Evolutionary conservation across 2,113 vertebrate species (phyloP).

Genomic region (Helogale parvula): DNA sequence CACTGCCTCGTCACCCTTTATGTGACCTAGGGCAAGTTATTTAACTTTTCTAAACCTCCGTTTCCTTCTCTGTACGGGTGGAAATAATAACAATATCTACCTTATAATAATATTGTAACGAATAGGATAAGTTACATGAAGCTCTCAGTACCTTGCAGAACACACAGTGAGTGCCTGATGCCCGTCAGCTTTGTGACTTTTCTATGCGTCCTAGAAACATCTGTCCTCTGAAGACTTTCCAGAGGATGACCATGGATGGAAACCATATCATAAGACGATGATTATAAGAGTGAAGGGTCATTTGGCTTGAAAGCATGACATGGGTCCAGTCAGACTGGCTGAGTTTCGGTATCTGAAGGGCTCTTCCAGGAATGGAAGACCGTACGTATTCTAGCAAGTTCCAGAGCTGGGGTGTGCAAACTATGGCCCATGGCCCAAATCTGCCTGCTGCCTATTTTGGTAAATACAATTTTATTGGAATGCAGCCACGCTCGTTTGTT

Average conservation of each 20-base stretch:
- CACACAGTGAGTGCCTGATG: fast-evolving
- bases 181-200: background rate
- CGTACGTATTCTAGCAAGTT: background rate
- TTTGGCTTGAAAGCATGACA: background rate
- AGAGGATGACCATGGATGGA: background rate
- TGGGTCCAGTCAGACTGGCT: background rate
- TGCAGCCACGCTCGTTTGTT: background rate
- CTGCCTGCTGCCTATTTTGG: background rate
- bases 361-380: background rate
- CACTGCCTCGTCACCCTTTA: background rate
- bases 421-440: background rate
- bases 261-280: background rate
- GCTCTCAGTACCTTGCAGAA: background rate
- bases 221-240: background rate
- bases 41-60: background rate
- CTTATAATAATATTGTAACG: background rate
- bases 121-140: background rate
- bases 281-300: background rate
- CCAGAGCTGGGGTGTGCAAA: background rate
- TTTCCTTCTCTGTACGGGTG: background rate
- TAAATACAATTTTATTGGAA: slow-evolving; percentile 8
- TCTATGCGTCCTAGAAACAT: background rate
- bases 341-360: background rate
- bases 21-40: background rate
- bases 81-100: background rate